Evolutionary conservation across 1,140 invertebrate genomes (phyloP), one percentile per base, ranked within the genome.

Genomic region (Babylonia areolata): DNA sequence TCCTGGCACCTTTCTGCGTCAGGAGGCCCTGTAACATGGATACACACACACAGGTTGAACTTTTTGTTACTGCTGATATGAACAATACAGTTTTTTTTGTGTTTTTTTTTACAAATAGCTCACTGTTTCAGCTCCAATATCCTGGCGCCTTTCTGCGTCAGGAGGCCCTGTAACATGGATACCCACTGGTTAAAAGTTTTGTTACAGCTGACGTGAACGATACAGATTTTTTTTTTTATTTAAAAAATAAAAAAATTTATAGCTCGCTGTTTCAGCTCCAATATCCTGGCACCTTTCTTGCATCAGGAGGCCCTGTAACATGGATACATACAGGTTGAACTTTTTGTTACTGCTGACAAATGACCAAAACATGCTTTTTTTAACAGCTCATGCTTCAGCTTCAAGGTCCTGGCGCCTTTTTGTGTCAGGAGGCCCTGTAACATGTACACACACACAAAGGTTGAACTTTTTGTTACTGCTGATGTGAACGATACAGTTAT

Each of bases 381-480:
- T n/a, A n/a, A 9, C 17, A 17, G 9, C 46, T 51, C 46, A 51
- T 51, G 46, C 17, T 17, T 17, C 2, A 51, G 46, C 2, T 51
- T 17, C 46, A 51, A 51, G 17, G 17, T 51, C 2, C 17, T 51
- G 9, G 93, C 91, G 86, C 91, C 84, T 83, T 92, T 90, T 87
- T 93, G 93, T 0, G 91, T 93, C 58, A 93, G 64, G 31, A 94
- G 87, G 75, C 91, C 89, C 93, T 94, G 88, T 23, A 33, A 40
- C 3, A n/a, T n/a, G n/a, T n/a, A n/a, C n/a, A 77, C 28, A 73
- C 71, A 73, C 31, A n/a, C n/a, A n/a, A n/a, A 2, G 71, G 33
- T 5, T n/a, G 31, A 54, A 20, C 58, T 69, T 12, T 69, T 6
- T 69, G 58, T 17, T 1, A 51, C 46, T 17, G 17, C 46, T 51